These are phyloP conservation scores for Prolemur simus DNA, from an alignment of 2,113 vertebrate genomes.

Conservation along the genomic window DNA sequence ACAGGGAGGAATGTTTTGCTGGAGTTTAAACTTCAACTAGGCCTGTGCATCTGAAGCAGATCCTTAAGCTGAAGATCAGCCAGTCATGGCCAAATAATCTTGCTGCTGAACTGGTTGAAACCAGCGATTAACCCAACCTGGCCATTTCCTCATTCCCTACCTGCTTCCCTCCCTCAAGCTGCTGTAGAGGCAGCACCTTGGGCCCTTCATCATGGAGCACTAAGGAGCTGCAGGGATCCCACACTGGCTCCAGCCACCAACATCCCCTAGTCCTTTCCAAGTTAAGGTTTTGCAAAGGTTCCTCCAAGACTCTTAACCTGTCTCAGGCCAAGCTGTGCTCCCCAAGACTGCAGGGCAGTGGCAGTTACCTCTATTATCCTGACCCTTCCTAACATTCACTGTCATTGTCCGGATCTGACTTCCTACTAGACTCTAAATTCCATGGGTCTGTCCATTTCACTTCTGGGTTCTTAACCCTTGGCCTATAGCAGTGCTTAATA, in stretches of 20 bases:
- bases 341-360: neutral
- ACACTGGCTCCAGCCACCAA: neutral
- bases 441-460: neutral
- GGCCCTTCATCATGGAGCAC: neutral
- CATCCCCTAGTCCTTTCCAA: neutral
- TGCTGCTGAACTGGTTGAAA: constrained; percentile 25
- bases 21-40: constrained; percentile 71
- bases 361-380: neutral
- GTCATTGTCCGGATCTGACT: neutral
- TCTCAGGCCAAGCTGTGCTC: neutral
- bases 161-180: neutral
- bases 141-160: neutral
- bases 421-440: neutral
- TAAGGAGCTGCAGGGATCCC: neutral
- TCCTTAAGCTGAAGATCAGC: constrained; percentile 37
- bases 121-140: neutral
- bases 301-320: neutral
- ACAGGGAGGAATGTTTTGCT: constrained; percentile 52
- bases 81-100: neutral
- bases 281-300: neutral
- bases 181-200: neutral
- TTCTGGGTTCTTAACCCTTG: neutral
- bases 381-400: neutral
- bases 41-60: neutral
- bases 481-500: neutral